Conservation (phyloP, 2,888 invertebrate genomes). For the Zhengitettix transpicula region DNA sequence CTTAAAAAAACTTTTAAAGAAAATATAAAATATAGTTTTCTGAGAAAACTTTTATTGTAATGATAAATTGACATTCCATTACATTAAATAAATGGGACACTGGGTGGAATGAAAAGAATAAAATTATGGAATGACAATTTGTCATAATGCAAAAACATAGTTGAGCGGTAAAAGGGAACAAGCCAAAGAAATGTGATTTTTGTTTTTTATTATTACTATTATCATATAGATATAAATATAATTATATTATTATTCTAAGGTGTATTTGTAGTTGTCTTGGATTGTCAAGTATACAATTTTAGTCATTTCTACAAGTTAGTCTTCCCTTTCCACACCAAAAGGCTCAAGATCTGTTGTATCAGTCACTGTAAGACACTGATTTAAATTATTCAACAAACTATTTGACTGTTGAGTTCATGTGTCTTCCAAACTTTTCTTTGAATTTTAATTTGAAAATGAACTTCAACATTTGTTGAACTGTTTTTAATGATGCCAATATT, state of each 20-base stretch:
- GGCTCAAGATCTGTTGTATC: conserved; percentile 5
- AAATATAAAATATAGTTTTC: too few species aligned
- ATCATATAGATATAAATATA: conserved; percentile 4
- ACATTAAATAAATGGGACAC: too few species aligned
- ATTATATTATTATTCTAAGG: conserved; percentile 1
- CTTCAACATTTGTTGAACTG: too few species aligned
- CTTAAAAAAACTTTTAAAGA: too few species aligned
- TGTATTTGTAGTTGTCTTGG: neutral
- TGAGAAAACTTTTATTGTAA: too few species aligned
- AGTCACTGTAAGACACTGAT: conserved; percentile 1
- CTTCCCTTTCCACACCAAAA: neutral
- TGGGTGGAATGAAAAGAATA: too few species aligned
- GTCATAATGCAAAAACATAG: conserved; percentile 14
- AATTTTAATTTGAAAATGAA: too few species aligned
- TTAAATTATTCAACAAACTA: neutral
- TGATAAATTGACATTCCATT: too few species aligned
- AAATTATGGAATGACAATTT: conserved; percentile 10
- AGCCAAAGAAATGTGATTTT: conserved; percentile 68
- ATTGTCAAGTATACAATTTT: too few species aligned
- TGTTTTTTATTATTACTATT: conserved; percentile 8
- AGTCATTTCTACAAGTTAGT: neutral
- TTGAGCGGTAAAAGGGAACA: conserved; percentile 64
- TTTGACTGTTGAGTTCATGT: too few species aligned
- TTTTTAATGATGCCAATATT: too few species aligned
- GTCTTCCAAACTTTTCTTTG: too few species aligned